Evolutionary conservation across 2,888 invertebrate genomes (phyloP), one percentile per base, ranked within the genome.

Genomic region (Callinectes sapidus): DNA sequence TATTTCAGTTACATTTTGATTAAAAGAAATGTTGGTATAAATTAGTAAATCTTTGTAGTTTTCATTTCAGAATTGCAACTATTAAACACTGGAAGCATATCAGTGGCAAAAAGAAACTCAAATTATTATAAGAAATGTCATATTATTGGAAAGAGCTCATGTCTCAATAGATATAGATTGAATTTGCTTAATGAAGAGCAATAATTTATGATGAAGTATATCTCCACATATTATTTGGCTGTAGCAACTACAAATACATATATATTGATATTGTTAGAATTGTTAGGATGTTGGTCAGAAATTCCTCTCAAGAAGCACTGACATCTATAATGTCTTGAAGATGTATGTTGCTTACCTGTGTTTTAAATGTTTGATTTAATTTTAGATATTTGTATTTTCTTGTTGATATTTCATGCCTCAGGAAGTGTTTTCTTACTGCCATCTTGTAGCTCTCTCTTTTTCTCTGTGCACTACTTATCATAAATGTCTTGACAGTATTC

Each of bases 381-480:
- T 71, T 71, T 16, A 71, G n/a, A 71, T n/a, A n/a, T 71, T 71
- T 71, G 66, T n/a, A 71, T 71, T 71, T n/a, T n/a, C 66, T 71
- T 71, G 66, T 71, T 71, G 66, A 71, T 71, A 71, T 71, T 71
- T 71, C n/a, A 71, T n/a, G 66, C 66, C 66, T 71, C 66, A 71
- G 66, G 66, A 71, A 71, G 66, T 71, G 66, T 71, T n/a, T n/a
- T 71, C 66, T 23, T 23, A 6, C 10, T 71, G 66, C 66, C 66
- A 71, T 6, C 23, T 3, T 71, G n/a, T 71, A 71, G 66, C n/a
- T 71, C n/a, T 71, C 66, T 71, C n/a, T 71, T n/a, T 16, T 71
- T n/a, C 5, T 71, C 66, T 71, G 66, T 71, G 16, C 66, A 71
- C 66, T 71, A n/a, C n/a, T n/a, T n/a, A 71, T 71, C n/a, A n/a